Evolutionary conservation across 2,797 vertebrate genomes (phyloP), one percentile per base, ranked within the genome.

Genomic region (Alauda arvensis): DNA sequence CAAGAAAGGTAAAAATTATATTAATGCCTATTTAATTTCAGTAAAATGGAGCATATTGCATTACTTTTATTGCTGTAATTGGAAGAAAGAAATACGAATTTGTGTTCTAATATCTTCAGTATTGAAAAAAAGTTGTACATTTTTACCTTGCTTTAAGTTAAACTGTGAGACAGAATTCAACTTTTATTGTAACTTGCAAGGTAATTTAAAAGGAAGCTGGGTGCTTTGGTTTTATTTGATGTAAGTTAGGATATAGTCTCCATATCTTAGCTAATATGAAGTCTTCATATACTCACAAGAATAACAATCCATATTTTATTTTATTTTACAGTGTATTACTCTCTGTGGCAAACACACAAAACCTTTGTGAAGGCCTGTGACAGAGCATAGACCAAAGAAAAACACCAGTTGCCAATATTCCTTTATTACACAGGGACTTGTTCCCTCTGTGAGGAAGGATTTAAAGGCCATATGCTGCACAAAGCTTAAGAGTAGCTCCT

Each of bases 1-100:
- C 98, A 97, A 99, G 98, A 98, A 99, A 99, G 99, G 99, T 99
- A 97, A 86, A 77, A 83, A 43, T 78, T 53, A n/a, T 18, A 42
- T 55, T 77, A 2, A 18, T 45, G 18, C n/a, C 37, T 12, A 3
- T 70, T 66, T 91, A 55, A 68, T 78, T 80, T 72, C 57, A 48
- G 66, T 59, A 39, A 70, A 88, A 34, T 23, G 5, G 83, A 75
- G 21, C 3, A 3, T 52, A 14, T 84, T 33, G 79, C 45, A 45
- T 5, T 1, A 17, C 40, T 87, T 87, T 69, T 69, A 5, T 34
- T 83, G 21, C 59, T 76, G 29, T 67, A 66, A 43, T 46, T 21
- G 18, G 49, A 82, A 72, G 17, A 92, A 79, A 52, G 55, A 51
- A 70, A 37, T 79, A 49, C 4, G 18, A 72, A 53, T 79, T 19